Evolutionary conservation across 2,888 invertebrate genomes (phyloP).

Genomic region (Heliconius hortense): DNA sequence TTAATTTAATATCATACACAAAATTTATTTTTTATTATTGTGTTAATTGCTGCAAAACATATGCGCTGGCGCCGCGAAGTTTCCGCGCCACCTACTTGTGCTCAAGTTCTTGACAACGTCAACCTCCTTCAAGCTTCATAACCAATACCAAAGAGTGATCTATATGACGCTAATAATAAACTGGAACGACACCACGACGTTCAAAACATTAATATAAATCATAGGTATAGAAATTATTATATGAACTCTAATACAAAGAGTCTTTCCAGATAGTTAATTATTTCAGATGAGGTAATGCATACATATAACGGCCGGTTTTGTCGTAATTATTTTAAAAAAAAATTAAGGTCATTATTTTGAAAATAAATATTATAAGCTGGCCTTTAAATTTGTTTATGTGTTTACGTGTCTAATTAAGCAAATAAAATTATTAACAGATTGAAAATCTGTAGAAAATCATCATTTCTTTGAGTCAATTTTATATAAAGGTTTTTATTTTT

Average conservation of each 20-base stretch:
- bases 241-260: not conserved
- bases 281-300: not conserved
- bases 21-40: too few relatives aligned
- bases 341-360: constrained; percentile 18
- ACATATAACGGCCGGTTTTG: not conserved
- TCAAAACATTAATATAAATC: too few relatives aligned
- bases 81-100: constrained; percentile 50
- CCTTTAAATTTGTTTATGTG: not conserved
- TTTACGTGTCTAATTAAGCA: not conserved
- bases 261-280: not conserved
- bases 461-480: not conserved
- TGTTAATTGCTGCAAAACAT: too few relatives aligned
- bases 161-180: constrained; percentile 28
- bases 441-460: not conserved
- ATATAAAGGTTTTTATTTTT: too few relatives aligned
- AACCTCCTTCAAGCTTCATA: constrained; percentile 65
- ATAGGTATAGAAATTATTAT: not conserved
- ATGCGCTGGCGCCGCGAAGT: constrained; percentile 43
- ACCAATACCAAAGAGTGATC: constrained; percentile 32
- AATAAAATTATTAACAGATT: not conserved
- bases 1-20: not conserved
- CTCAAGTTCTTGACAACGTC: constrained; percentile 68
- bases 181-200: not conserved
- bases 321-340: not conserved
- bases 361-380: not conserved